Conservation (phyloP, 2,888 invertebrate genomes). For the Eilema griseolum region DNA sequence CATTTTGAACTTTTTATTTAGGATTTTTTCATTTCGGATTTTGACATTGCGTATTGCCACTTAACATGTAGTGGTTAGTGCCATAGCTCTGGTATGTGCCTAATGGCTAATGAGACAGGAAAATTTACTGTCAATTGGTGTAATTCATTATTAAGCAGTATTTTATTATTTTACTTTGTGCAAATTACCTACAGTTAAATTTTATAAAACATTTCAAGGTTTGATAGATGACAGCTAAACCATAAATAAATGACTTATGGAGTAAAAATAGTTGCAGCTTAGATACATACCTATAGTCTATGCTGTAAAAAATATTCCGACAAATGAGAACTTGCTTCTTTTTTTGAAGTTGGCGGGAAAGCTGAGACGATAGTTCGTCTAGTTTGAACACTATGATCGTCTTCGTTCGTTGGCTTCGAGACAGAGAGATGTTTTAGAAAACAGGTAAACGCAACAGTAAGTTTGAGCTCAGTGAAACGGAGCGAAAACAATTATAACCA, state of each 20-base stretch:
- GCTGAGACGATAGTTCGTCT: neutral
- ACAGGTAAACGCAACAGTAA: slow-evolving; percentile 22
- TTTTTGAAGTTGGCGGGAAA: neutral
- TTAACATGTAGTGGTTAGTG: neutral
- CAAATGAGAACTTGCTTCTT: neutral
- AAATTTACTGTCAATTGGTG: neutral
- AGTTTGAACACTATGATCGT: neutral
- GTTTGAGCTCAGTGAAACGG: slow-evolving; percentile 23
- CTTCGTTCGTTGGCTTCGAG: neutral
- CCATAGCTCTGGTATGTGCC: neutral
- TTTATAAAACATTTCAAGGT: too few species aligned
- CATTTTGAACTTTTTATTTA: too few species aligned
- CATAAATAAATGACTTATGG: neutral
- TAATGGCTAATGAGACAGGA: neutral
- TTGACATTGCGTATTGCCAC: neutral
- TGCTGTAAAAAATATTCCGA: neutral
- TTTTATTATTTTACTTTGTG: neutral
- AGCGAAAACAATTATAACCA: slow-evolving; percentile 23
- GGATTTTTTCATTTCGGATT: too few species aligned
- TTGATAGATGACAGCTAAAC: neutral
- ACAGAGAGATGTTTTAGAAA: slow-evolving; percentile 23
- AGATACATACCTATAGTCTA: neutral
- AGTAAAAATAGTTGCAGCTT: neutral
- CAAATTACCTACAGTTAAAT: neutral
- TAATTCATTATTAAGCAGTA: neutral